Evolutionary conservation across 2,888 invertebrate genomes (phyloP).

Genomic region (Imbricaverruca yamaguchii): DNA sequence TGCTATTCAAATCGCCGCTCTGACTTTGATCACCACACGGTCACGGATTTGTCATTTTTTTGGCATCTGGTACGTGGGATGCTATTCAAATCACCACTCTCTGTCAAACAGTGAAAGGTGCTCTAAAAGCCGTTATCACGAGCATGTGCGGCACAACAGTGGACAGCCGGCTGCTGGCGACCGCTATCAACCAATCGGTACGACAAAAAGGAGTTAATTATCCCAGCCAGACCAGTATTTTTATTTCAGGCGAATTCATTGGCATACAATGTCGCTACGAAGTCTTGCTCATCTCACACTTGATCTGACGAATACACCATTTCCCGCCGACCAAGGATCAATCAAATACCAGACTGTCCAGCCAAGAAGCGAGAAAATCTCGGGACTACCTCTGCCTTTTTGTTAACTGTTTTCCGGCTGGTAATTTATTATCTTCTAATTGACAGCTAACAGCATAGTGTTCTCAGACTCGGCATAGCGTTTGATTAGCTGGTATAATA

Average conservation of each 20-base stretch:
- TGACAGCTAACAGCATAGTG: constrained; percentile 11
- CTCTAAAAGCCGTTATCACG: background rate
- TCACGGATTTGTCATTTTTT: too few relatives aligned
- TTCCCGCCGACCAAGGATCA: background rate
- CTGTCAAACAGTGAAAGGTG: too few relatives aligned
- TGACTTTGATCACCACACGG: too few relatives aligned
- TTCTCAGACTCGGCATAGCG: background rate
- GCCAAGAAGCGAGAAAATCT: background rate
- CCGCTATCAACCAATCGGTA: background rate
- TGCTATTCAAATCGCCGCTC: too few relatives aligned
- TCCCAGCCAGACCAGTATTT: background rate
- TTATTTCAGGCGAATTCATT: constrained; percentile 1
- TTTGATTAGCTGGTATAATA: background rate
- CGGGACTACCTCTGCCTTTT: background rate
- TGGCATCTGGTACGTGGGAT: too few relatives aligned
- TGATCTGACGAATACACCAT: background rate
- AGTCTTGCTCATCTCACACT: background rate
- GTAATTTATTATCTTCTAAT: constrained; percentile 6
- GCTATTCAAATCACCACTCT: too few relatives aligned
- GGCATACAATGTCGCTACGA: background rate
- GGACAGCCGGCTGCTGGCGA: too few relatives aligned
- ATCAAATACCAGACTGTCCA: background rate
- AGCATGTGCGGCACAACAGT: background rate
- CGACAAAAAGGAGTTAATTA: constrained; percentile 14
- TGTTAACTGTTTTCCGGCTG: background rate